These are phyloP conservation scores for Dryoscopus gambensis DNA, from an alignment of 2,113 vertebrate species.

Conservation along the genomic window DNA sequence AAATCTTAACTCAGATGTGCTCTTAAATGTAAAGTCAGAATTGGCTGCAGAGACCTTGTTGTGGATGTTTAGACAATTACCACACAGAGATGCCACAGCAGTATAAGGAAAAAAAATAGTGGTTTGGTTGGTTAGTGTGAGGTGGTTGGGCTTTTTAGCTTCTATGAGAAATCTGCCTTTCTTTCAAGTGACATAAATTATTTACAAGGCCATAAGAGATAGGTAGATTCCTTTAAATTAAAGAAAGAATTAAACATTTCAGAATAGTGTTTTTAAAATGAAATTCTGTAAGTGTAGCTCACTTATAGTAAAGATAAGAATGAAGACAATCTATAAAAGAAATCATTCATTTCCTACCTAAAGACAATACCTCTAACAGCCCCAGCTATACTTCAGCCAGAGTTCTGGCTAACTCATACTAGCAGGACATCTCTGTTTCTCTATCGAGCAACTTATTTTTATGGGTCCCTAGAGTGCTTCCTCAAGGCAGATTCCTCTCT, in stretches of 20 bases:
- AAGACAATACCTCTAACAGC: not conserved
- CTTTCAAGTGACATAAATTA: not conserved
- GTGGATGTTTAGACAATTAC: not conserved
- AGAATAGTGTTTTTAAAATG: not conserved
- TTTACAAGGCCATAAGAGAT: not conserved
- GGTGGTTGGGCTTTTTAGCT: not conserved
- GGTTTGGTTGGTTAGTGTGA: not conserved
- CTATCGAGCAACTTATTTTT: conserved; percentile 29
- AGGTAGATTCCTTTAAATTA: not conserved
- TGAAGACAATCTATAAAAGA: not conserved
- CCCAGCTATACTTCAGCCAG: not conserved
- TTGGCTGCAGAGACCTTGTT: not conserved
- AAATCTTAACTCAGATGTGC: not conserved
- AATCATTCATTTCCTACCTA: not conserved
- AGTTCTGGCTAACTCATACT: not conserved
- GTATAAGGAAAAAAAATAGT: not conserved
- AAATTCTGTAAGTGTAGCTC: not conserved
- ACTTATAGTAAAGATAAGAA: not conserved
- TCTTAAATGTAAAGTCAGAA: not conserved
- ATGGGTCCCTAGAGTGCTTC: conserved; percentile 5
- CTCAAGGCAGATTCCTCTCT: conserved; percentile 34
- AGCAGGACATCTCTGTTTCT: not conserved
- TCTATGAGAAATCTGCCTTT: not conserved
- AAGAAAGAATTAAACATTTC: not conserved
- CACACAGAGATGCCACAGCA: not conserved